Evolutionary conservation across 1,140 invertebrate species (phyloP).

Genomic region (Chelonus insularis): DNA sequence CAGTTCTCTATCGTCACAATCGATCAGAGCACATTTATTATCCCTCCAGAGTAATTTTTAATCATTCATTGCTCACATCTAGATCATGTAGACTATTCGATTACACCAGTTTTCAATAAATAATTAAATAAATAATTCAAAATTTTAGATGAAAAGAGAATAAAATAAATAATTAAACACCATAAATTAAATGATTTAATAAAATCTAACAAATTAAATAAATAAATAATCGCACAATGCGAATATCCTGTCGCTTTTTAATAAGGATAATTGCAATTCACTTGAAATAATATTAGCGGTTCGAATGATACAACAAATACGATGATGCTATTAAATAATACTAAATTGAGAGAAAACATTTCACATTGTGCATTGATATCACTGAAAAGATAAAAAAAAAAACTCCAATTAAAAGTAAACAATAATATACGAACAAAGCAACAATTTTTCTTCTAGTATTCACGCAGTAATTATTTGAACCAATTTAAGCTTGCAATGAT

Average conservation of each 20-base stretch:
- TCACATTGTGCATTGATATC: too few species aligned
- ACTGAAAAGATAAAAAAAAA: too few species aligned
- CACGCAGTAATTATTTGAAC: too few species aligned
- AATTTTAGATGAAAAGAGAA: neutral
- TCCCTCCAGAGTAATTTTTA: conserved; percentile 45
- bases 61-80: conserved; percentile 42
- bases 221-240: conserved; percentile 9
- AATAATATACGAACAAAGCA: too few species aligned
- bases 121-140: conserved; percentile 8
- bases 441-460: too few species aligned
- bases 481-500: too few species aligned
- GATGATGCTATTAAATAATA: too few species aligned
- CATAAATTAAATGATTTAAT: neutral
- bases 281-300: neutral
- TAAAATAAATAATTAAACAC: neutral
- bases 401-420: too few species aligned
- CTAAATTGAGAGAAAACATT: too few species aligned
- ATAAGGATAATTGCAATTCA: neutral
- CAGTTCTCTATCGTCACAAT: conserved; percentile 16
- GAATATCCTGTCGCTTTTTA: neutral
- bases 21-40: conserved; percentile 32
- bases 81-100: conserved; percentile 25
- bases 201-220: neutral
- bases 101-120: conserved; percentile 12
- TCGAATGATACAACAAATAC: too few species aligned